Evolutionary conservation across 1,140 invertebrate species (phyloP).

Genomic region (Colletes latitarsis): DNA sequence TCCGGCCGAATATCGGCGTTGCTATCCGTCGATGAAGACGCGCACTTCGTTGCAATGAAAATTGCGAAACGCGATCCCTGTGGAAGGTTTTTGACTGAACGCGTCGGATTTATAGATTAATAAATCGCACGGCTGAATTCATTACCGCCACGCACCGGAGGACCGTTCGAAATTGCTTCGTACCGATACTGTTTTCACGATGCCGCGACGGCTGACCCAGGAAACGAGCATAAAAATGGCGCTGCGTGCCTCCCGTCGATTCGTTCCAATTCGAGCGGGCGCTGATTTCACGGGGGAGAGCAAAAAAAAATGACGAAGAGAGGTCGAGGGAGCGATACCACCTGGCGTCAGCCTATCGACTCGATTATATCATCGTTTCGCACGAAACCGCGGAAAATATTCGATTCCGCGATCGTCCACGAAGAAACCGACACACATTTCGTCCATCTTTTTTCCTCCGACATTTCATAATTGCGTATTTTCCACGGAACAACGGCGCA

Average conservation of each 20-base stretch:
- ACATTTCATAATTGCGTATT: conserved; percentile 3
- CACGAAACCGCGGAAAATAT: conserved; percentile 49
- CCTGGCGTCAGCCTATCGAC: conserved; percentile 51
- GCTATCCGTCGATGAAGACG: neutral
- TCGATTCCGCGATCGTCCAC: conserved; percentile 31
- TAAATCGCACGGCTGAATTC: conserved; percentile 42
- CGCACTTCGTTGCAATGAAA: neutral
- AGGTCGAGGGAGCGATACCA: conserved; percentile 52
- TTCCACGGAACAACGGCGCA: too few relatives aligned
- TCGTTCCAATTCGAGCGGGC: conserved; percentile 53
- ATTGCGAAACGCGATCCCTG: neutral
- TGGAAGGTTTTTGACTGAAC: conserved; percentile 1
- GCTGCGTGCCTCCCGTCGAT: conserved; percentile 48
- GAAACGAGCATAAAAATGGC: conserved; percentile 61
- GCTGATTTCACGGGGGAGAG: conserved; percentile 29
- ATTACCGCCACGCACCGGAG: conserved; percentile 1
- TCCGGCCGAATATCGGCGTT: too few relatives aligned
- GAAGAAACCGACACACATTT: conserved; percentile 34
- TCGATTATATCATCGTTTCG: conserved; percentile 58
- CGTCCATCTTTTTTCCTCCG: neutral
- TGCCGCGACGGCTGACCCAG: conserved; percentile 35
- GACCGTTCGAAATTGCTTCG: conserved; percentile 5
- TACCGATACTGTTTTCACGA: conserved; percentile 41
- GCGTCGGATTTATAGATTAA: conserved; percentile 28
- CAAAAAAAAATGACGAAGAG: conserved; percentile 6